A percentile compares a stretch with the other conserved stretches of the same genome.
Conservation (phyloP, 2,888 invertebrate genomes). For the Neelides folsomi region DNA sequence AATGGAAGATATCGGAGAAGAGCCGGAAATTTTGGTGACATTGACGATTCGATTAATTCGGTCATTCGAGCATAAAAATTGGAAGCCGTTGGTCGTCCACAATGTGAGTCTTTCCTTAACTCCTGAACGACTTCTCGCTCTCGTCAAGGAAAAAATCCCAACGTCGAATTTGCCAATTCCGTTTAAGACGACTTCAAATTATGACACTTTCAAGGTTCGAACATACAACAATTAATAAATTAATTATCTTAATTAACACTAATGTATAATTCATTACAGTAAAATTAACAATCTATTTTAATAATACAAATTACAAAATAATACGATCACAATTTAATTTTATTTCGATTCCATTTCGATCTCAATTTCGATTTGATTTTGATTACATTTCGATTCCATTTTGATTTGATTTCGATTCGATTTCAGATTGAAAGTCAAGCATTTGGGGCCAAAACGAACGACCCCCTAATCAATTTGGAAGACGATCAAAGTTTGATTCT, state of each 20-base stretch:
- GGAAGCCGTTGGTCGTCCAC: constrained; percentile 35
- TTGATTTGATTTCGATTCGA: not conserved
- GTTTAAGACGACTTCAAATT: constrained; percentile 33
- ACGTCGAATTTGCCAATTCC: constrained; percentile 34
- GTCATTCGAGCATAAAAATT: constrained; percentile 37
- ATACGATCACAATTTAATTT: constrained; percentile 1
- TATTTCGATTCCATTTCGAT: too few relatives aligned
- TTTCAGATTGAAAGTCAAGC: constrained; percentile 35
- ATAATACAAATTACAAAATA: too few relatives aligned
- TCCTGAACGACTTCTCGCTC: constrained; percentile 31
- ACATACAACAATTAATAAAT: not conserved
- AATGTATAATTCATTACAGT: too few relatives aligned
- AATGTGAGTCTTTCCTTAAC: constrained; percentile 31
- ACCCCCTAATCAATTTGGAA: constrained; percentile 36
- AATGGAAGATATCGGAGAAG: too few relatives aligned
- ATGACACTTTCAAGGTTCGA: constrained; percentile 36
- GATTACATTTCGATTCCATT: not conserved
- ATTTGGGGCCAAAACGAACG: constrained; percentile 36
- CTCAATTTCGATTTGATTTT: not conserved
- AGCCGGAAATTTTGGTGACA: too few relatives aligned
- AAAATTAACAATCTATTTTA: too few relatives aligned
- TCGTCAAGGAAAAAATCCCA: constrained; percentile 26
- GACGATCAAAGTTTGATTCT: constrained; percentile 35
- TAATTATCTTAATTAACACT: too few relatives aligned
- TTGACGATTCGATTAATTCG: constrained; percentile 36